Evolutionary conservation across 2,113 vertebrate species (phyloP).

Genomic region (Stegostoma tigrinum): DNA sequence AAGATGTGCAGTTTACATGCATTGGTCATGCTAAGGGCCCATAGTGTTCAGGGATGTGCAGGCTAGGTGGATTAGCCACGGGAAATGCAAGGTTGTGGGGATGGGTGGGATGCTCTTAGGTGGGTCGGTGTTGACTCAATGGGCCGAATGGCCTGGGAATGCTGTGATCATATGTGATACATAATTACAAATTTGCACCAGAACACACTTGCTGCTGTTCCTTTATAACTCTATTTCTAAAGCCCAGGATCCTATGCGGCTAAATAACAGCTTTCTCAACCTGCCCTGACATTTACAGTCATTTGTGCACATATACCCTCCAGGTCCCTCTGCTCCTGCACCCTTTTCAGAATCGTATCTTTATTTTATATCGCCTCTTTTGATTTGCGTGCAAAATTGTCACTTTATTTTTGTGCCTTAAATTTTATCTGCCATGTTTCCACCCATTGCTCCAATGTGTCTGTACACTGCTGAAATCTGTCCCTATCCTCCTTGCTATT

Average conservation of each 20-base stretch:
- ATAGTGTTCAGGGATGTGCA: no score
- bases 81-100: no score
- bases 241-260: not conserved
- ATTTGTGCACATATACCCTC: not conserved
- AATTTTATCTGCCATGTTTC: not conserved
- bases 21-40: no score
- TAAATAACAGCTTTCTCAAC: not conserved
- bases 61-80: no score
- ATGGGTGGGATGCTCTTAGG: no score
- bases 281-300: not conserved
- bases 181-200: not conserved
- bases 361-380: not conserved
- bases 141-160: no score
- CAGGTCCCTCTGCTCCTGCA: not conserved
- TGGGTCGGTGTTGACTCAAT: no score
- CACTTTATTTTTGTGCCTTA: not conserved
- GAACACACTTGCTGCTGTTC: not conserved
- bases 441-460: not conserved
- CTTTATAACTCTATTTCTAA: not conserved
- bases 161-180: no score
- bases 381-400: not conserved
- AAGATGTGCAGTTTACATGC: no score
- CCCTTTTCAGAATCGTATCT: not conserved
- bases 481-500: not conserved
- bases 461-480: not conserved